Conservation (phyloP, 2,797 vertebrate genomes). For the Cetoscarus ocellatus region DNA sequence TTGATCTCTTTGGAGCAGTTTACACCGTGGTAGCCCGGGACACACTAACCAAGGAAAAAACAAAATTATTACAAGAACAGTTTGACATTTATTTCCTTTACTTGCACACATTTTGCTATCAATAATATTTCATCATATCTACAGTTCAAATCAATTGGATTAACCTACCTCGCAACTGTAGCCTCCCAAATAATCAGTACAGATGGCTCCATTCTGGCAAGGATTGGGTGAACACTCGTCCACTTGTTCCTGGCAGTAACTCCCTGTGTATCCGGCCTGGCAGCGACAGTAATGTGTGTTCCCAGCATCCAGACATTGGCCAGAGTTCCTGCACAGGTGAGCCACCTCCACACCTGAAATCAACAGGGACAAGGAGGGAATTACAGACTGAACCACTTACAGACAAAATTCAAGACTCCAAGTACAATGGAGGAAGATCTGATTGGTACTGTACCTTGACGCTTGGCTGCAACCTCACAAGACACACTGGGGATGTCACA, state of each 20-base stretch:
- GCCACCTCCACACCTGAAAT: constrained; percentile 87
- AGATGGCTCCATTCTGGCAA: constrained; percentile 96
- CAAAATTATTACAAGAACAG: background rate
- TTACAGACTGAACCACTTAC: constrained; percentile 10
- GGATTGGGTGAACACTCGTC: constrained; percentile 97
- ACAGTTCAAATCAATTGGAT: background rate
- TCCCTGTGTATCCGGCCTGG: constrained; percentile 96
- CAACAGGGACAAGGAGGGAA: background rate
- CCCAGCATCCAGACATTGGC: constrained; percentile 92
- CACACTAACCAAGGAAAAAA: constrained; percentile 82
- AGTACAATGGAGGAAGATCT: background rate
- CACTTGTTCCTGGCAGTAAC: constrained; percentile 98
- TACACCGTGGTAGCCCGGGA: constrained; percentile 94
- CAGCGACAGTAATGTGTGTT: constrained; percentile 97
- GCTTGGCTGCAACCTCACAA: constrained; percentile 94
- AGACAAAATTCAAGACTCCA: too few species aligned
- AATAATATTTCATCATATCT: background rate
- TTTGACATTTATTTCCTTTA: background rate
- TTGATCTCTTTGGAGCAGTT: constrained; percentile 98
- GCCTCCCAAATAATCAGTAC: constrained; percentile 96
- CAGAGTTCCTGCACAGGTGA: constrained; percentile 92
- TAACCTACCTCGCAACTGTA: constrained; percentile 94
- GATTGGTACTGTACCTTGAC: constrained; percentile 84
- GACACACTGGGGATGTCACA: constrained; percentile 97
- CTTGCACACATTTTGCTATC: background rate